Evolutionary conservation across 2,888 invertebrate genomes (phyloP).

Genomic region (Glyphotaelius pellucidus): DNA sequence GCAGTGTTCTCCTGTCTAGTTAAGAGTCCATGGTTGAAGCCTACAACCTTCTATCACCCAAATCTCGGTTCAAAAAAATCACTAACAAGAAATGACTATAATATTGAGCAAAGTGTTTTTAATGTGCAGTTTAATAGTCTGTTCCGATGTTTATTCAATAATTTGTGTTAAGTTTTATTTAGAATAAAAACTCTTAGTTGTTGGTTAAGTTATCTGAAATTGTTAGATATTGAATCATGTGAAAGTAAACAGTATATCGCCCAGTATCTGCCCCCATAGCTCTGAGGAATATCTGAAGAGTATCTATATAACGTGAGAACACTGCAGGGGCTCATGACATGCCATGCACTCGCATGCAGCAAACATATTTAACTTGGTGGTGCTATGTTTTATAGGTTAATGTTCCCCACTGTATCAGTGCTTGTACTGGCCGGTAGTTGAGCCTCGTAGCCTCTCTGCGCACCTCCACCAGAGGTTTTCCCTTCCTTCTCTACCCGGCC

Average conservation of each 20-base stretch:
- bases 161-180: not conserved
- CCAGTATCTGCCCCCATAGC: not conserved
- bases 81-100: not conserved
- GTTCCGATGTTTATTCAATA: not conserved
- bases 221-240: not conserved
- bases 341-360: not conserved
- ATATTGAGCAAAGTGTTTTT: not conserved
- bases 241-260: not conserved
- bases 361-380: constrained; percentile 55
- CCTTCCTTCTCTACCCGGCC: constrained; percentile 56
- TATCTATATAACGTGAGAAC: constrained; percentile 7
- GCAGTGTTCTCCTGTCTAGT: constrained; percentile 15
- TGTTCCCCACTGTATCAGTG: constrained; percentile 65
- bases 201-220: not conserved
- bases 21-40: constrained; percentile 6
- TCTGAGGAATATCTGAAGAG: not conserved
- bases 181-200: not conserved
- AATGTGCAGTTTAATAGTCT: not conserved
- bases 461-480: constrained; percentile 59
- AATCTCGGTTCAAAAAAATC: not conserved
- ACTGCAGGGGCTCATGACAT: not conserved
- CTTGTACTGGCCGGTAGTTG: constrained; percentile 71
- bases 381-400: constrained; percentile 67
- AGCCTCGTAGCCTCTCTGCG: constrained; percentile 66
- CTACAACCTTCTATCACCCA: not conserved